A percentile compares a stretch with the other conserved stretches of the same genome.
phyloP scores from a whole-genome alignment of 1,140 invertebrate species.

The Hydropsyche tenuis region DNA sequence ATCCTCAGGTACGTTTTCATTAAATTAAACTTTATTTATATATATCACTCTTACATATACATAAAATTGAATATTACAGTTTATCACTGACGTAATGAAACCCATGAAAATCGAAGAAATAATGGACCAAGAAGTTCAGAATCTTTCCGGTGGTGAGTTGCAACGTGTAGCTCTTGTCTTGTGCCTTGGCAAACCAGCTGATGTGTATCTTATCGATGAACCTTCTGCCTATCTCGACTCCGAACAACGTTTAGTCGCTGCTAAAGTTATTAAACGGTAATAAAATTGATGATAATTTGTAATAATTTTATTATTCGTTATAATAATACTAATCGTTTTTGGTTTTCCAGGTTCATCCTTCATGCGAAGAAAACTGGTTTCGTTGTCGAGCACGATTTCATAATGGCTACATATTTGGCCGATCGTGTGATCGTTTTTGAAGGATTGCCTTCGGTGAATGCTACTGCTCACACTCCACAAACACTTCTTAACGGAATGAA shows the following conservation, averaged over 20 bases:
- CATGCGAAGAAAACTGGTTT: conserved; percentile 99
- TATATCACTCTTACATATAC: conserved; percentile 42
- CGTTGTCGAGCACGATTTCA: conserved; percentile 99
- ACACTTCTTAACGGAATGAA: conserved; percentile 98
- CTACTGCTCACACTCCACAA: conserved; percentile 91
- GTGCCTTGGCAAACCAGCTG: conserved; percentile 97
- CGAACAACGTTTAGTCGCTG: conserved; percentile 98
- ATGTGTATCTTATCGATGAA: conserved; percentile 99
- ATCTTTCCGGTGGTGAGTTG: conserved; percentile 98
- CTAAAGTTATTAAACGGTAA: conserved; percentile 97
- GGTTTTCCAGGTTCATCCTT: conserved; percentile 86
- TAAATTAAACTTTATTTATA: too few species aligned
- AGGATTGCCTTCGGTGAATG: conserved; percentile 87
- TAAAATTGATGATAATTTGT: conserved; percentile 27
- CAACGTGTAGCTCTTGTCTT: conserved; percentile 96
- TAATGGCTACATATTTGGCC: conserved; percentile 99
- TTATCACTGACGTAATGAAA: conserved; percentile 99
- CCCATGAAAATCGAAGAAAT: conserved; percentile 97
- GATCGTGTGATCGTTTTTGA: conserved; percentile 99
- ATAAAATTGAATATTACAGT: conserved; percentile 68
- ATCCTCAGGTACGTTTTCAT: conserved; percentile 76
- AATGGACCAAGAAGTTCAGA: conserved; percentile 98
- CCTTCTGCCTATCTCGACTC: conserved; percentile 99
- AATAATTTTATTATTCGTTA: conserved; percentile 2
- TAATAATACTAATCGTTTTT: too few species aligned